Evolutionary conservation across 2,113 vertebrate species (phyloP).

Genomic region (Naja naja): DNA sequence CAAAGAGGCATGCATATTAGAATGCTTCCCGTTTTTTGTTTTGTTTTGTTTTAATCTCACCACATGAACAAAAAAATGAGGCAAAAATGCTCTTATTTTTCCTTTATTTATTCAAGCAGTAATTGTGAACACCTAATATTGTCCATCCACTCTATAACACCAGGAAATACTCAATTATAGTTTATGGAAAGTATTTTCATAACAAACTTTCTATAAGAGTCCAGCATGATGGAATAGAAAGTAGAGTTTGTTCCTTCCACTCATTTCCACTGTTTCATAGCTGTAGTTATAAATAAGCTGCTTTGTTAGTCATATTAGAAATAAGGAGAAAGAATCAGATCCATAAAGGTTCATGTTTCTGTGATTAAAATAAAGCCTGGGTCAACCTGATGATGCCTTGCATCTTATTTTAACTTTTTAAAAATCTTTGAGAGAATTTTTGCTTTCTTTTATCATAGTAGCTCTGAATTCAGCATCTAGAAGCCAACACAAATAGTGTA

Average conservation of each 20-base stretch:
- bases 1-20: too few species aligned
- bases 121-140: not conserved
- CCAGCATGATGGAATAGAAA: not conserved
- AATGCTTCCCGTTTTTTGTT: not conserved
- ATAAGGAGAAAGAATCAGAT: not conserved
- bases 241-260: not conserved
- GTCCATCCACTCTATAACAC: not conserved
- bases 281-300: not conserved
- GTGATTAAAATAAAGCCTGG: not conserved
- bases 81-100: not conserved
- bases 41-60: not conserved
- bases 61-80: not conserved
- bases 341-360: not conserved
- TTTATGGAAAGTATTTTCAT: not conserved
- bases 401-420: conserved; percentile 55
- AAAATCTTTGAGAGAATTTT: conserved; percentile 68
- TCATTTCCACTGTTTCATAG: not conserved
- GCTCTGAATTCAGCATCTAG: conserved; percentile 78
- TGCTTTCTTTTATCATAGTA: conserved; percentile 82
- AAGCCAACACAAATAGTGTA: conserved; percentile 89
- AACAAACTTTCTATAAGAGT: not conserved
- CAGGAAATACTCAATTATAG: not conserved
- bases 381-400: not conserved
- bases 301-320: not conserved
- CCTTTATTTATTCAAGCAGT: not conserved